Evolutionary conservation across 2,797 vertebrate genomes (phyloP), one percentile per base, ranked within the genome.

Genomic region (Coilia nasus): DNA sequence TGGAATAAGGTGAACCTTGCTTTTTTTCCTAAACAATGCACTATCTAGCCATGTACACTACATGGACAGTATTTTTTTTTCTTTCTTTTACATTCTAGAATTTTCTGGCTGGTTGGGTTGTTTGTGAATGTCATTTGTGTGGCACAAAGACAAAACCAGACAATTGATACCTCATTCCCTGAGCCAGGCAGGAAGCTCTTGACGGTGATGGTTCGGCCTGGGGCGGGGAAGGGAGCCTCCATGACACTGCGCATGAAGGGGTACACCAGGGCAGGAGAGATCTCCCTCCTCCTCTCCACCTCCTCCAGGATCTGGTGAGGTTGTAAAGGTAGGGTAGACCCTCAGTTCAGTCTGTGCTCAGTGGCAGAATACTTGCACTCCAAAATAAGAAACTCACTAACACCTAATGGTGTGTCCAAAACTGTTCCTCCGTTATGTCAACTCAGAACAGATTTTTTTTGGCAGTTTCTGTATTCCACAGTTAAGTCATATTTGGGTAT

Each of bases 171-270:
- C 97, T 97, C 98, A 86, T 97, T 96, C 82, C 97, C 98, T 57
- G 97, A 95, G 83, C 98, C 97, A 0, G 98, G 98, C 87, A 99
- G 96, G 92, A 98, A 98, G 93, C 96, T 99, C 93, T 97, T 98
- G 60, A 99, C 93, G 1, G 96, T 94, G 89, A 99, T 97, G 10
- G 96, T 98, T 84, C 96, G 94, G 50, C 98, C 98, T 0, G 98
- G 98, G 25, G 97, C 98, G 0, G 98, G 98, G 89, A 99, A 99
- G 0, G 98, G 98, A 0, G 98, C 97, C 92, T 99, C 98, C 97
- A 99, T 99, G 54, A 99, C 97, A 1, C 97, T 98, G 1, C 96
- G 95, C 98, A 99, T 99, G 89, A 99, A 99, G 0, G 98, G 96
- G 89, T 97, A 94, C 41, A 99, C 98, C 0, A 99, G 94, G 0